phyloP scores from a whole-genome alignment of 2,888 invertebrate genomes.

The Ormyrus nitidulus region DNA sequence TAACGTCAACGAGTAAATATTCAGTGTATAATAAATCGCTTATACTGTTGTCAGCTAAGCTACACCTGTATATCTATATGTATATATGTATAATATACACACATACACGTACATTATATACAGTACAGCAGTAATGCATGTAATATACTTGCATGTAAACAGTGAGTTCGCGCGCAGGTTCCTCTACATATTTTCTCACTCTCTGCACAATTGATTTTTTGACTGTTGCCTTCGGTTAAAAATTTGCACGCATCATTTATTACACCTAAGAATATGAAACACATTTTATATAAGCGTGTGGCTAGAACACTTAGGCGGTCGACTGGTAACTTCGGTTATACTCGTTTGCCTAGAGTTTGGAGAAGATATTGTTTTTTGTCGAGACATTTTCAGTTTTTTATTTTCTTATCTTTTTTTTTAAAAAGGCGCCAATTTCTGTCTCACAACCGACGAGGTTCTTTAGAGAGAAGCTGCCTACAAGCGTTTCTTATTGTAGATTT shows the following conservation, averaged over 20 bases:
- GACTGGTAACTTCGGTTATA: conserved; percentile 1
- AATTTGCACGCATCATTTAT: conserved; percentile 21
- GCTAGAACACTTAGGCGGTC: conserved; percentile 52
- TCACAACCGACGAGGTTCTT: conserved; percentile 24
- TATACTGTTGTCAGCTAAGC: conserved; percentile 21
- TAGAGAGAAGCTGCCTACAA: no score
- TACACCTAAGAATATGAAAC: conserved; percentile 13
- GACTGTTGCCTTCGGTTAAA: not conserved
- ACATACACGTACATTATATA: not conserved
- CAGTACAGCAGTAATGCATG: not conserved
- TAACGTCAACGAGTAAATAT: conserved; percentile 46
- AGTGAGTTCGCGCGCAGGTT: not conserved
- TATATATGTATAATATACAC: conserved; percentile 43
- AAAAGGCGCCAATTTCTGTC: not conserved
- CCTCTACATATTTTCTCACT: not conserved
- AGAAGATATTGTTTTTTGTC: not conserved
- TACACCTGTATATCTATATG: conserved; percentile 24
- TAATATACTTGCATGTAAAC: conserved; percentile 13
- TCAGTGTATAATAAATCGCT: conserved; percentile 33
- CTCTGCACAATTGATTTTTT: not conserved
- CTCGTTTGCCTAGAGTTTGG: not conserved
- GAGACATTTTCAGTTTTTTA: not conserved
- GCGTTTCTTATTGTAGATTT: no score
- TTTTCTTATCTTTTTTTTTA: not conserved
- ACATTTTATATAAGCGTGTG: conserved; percentile 29